A percentile compares a stretch with the other conserved stretches of the same genome.
phyloP scores from a whole-genome alignment of 2,797 vertebrate species.

The Tiaroga cobitis region DNA sequence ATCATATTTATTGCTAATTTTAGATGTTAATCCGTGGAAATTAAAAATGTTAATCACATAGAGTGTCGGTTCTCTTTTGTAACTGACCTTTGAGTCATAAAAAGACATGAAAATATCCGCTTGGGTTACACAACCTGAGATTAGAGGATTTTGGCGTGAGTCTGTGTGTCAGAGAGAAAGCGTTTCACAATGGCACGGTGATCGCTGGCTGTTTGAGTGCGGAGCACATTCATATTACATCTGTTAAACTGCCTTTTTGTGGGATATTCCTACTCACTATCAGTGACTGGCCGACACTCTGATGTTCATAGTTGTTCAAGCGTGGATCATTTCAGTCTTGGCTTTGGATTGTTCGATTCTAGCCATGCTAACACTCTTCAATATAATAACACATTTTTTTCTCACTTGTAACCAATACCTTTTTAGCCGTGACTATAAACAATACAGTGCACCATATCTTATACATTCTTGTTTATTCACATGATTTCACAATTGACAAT shows the following conservation, averaged over 20 bases:
- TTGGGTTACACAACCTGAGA: slow-evolving; percentile 37
- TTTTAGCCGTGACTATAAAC: background rate
- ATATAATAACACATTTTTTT: background rate
- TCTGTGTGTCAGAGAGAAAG: slow-evolving; percentile 24
- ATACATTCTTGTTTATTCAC: background rate
- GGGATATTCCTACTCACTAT: background rate
- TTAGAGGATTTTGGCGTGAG: slow-evolving; percentile 20
- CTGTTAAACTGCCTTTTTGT: background rate
- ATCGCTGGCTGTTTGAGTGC: background rate
- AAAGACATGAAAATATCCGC: slow-evolving; percentile 21
- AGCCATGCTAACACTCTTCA: background rate
- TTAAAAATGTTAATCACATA: slow-evolving; percentile 13
- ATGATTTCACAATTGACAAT: background rate
- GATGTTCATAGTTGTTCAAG: background rate
- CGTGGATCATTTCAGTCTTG: background rate
- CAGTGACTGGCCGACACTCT: background rate
- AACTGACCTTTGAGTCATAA: slow-evolving; percentile 26
- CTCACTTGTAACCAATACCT: background rate
- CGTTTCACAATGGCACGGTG: background rate
- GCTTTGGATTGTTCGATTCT: background rate
- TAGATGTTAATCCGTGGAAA: slow-evolving; percentile 11
- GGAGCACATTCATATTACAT: background rate
- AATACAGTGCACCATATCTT: background rate
- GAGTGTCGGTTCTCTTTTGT: slow-evolving; percentile 15
- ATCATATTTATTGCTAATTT: slow-evolving; percentile 31